A percentile compares a stretch with the other conserved stretches of the same genome.
These are phyloP conservation scores for Scaptomyza hsui DNA, from an alignment of 1,140 invertebrate genomes.

Conservation along the genomic window DNA sequence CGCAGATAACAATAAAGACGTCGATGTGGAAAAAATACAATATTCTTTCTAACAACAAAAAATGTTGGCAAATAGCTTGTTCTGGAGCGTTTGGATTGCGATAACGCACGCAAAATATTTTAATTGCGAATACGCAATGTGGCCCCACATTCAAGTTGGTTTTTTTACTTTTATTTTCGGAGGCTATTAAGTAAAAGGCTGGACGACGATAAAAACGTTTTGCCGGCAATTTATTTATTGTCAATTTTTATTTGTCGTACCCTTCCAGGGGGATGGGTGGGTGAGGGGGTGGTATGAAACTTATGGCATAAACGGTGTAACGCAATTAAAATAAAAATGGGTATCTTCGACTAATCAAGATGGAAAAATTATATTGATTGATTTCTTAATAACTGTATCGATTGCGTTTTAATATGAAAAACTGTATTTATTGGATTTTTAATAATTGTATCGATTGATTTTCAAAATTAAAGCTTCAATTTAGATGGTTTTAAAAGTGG, in stretches of 20 bases:
- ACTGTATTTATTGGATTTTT: too few relatives aligned
- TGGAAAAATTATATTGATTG: too few relatives aligned
- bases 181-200: conserved; percentile 63
- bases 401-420: too few relatives aligned
- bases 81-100: conserved; percentile 14
- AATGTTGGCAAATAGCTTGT: conserved; percentile 42
- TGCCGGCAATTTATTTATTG: conserved; percentile 70
- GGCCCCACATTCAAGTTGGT: conserved; percentile 15
- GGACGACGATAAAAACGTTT: conserved; percentile 66
- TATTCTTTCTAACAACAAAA: conserved; percentile 18
- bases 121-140: conserved; percentile 73
- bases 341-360: too few relatives aligned
- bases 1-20: background rate
- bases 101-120: conserved; percentile 52
- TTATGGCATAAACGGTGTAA: conserved; percentile 17
- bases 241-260: conserved; percentile 41
- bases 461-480: background rate
- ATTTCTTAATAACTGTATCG: too few relatives aligned
- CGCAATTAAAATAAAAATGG: too few relatives aligned
- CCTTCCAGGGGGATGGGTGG: background rate
- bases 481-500: background rate
- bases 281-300: too few relatives aligned
- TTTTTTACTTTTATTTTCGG: conserved; percentile 1
- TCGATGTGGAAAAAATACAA: background rate
- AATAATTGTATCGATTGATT: background rate